Base-by-base conservation (phyloP, 37 sponge, comb jelly and placozoan genomes). In the Eunapius fragilis region DNA sequence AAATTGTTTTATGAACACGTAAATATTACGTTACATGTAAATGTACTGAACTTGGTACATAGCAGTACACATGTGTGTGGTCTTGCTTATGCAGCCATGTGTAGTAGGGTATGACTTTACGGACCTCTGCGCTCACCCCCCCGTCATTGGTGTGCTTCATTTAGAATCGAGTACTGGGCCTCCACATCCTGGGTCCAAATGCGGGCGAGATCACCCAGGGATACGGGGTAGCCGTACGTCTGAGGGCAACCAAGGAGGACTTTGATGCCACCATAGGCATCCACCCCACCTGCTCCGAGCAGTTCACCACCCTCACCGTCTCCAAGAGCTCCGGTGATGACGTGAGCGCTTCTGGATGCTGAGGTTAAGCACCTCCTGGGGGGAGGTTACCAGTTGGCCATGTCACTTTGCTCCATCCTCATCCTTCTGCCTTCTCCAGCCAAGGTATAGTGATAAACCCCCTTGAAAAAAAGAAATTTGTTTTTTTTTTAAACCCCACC, bases 191-290 rank as follows among this genome's bases (percentile, higher is more conserved):
- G 22, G 92, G 97, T 22, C 97, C 99, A 26, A 98, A 95, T 86
- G 95, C 99, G 13, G 99, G 99, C 9, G 99, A 98, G 89, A 90
- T 98, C 47, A 98, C 97, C 12, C 97, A 97, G 82, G 99, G 99
- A 13, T 99, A 91, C 76, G 97, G 82, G 17, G 87, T 97, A 7
- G 99, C 94, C 80, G 92, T 99, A 31, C 89, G 84, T 19, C 86
- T 91, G 71, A 92, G 96, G 31, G 94, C 96, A 26, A 99, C 97
- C 26, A 99, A 99, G 84, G 87, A 74, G 13, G 96, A 99, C 86
- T 95, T 99, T 86, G 99, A 99, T 71, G 71, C 77, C 37, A 92
- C 93, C 32, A 89, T 99, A 17, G 99, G 99, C 25, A 99, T 99
- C 80, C 99, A 99, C 73, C 99, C 99, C 7, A 99, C 99, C 49